phyloP scores from a whole-genome alignment of 2,888 invertebrate genomes.

The Nemurella pictetii region DNA sequence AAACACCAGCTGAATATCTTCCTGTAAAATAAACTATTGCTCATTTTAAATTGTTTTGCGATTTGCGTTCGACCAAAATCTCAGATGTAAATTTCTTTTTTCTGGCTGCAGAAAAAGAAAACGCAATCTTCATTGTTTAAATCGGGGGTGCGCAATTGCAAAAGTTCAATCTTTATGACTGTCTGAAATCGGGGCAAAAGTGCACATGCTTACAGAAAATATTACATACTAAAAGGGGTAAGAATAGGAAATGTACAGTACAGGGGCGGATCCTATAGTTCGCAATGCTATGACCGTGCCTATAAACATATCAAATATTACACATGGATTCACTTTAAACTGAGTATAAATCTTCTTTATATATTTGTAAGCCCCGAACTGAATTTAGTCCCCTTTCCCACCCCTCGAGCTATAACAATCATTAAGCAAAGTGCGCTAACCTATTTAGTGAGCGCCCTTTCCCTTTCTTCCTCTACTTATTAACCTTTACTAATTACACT shows the following conservation, averaged over 20 bases:
- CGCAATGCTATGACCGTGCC: not conserved
- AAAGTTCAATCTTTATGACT: not conserved
- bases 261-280: not conserved
- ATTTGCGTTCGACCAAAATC: no score
- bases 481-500: not conserved
- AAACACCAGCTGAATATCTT: no score
- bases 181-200: not conserved
- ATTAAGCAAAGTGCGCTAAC: slow-evolving; percentile 32
- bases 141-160: no score
- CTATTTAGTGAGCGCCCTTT: slow-evolving; percentile 7
- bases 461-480: not conserved
- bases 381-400: not conserved
- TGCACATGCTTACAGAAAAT: not conserved
- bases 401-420: slow-evolving; percentile 11
- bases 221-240: not conserved
- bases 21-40: no score
- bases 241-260: no score
- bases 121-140: no score
- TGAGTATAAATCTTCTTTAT: slow-evolving; percentile 12
- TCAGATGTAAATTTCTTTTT: no score
- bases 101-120: no score
- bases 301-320: slow-evolving; percentile 22
- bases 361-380: not conserved
- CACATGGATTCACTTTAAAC: not conserved
- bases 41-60: no score